Evolutionary conservation across 2,888 invertebrate species (phyloP), one percentile per base, ranked within the genome.

Genomic region (Euplexia lucipara): DNA sequence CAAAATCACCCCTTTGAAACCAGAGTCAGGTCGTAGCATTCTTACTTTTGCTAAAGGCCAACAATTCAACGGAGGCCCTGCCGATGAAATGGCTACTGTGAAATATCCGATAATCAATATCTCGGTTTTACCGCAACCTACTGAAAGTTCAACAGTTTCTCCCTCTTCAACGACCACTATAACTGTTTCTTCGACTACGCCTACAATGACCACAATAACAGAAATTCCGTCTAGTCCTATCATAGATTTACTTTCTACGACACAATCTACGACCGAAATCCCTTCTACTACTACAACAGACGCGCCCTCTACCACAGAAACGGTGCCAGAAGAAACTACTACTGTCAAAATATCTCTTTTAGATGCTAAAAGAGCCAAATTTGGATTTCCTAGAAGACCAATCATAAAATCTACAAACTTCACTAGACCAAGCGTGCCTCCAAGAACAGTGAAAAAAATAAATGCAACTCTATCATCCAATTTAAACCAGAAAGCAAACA

Each of bases 41-140:
- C 84, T 91, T 26, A 94, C 93, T 20, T 92, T 87, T 73, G 93
- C 90, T 16, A 94, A 93, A 83, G 94, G 92, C 1, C 91, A 93
- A 83, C 91, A 93, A 83, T 90, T 93, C 18, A 85, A 87, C 41
- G 92, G 94, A 45, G 89, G 88, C 7, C 84, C 91, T 12, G 74
- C 79, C 20, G 76, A 73, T 51, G 90, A 91, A 54, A 85, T 90
- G 51, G 66, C 82, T 22, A 88, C 89, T 4, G 66, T 83, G 1
- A 88, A 87, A 75, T 86, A 90, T 71, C 89, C 92, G 1, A 84
- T 66, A 35, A 57, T 92, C 16, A 89, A 84, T 62, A 86, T 93
- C 51, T 88, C 91, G 16, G 79, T 91, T 1, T 57, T 90, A 44
- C 84, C 88, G 0, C 62, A 71, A 42, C 47, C 49, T 26, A 78